Evolutionary conservation across 2,797 vertebrate species (phyloP), one percentile per base, ranked within the genome.

Genomic region (Xenops minutus): DNA sequence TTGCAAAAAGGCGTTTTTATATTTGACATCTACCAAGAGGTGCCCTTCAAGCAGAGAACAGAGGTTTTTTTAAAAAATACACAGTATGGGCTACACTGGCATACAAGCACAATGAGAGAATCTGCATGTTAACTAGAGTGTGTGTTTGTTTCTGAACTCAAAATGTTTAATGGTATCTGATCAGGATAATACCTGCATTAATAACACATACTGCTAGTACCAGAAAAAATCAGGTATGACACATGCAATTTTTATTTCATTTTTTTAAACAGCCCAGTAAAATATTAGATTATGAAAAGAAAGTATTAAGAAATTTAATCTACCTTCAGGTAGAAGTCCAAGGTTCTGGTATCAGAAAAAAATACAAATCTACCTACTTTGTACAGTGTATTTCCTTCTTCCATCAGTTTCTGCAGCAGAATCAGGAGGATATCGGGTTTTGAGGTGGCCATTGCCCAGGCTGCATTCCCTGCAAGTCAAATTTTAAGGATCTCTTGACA

Each of bases 401-500:
- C 99, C 99, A 99, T 99, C 92, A 99, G 98, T 96, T 99, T 99
- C 98, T 99, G 99, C 49, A 99, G 98, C 51, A 99, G 99, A 96
- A 99, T 99, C 96, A 99, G 99, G 94, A 99, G 98, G 95, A 99
- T 99, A 85, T 99, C 99, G 5, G 99, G 99, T 96, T 99, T 99
- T 84, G 99, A 99, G 34, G 99, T 99, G n/a, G 99, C 99, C 99
- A 99, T 99, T 67, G 99, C 99, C 99, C 99, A 99, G 1, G 99
- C 99, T 39, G 99, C 99, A 43, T 99, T 99, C 96, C 99, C 99
- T 99, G 97, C 58, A 96, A 97, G 92, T 97, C 48, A 97, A 89
- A 97, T 62, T 93, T 96, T 63, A 97, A 91, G 91, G 63, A 85
- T 14, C 24, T 93, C 21, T 95, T 95, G 85, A 90, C 88, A 76